Conservation (phyloP, 2,888 invertebrate genomes). For the Hemicrepidius hirtus region DNA sequence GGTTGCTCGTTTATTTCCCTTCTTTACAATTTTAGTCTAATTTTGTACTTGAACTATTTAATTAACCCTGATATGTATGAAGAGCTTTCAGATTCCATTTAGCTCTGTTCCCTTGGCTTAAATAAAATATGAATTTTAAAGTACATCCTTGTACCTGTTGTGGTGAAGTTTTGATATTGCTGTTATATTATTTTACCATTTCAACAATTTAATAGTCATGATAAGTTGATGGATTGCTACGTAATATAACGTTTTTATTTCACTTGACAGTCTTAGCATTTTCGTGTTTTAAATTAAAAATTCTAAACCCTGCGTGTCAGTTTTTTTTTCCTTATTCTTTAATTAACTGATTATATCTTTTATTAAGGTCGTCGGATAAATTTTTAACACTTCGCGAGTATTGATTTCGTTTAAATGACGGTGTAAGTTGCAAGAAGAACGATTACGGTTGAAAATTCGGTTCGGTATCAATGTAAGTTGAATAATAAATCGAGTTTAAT, state of each 20-base stretch:
- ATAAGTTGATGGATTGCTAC: constrained; percentile 18
- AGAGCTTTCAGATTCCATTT: no score
- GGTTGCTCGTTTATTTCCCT: no score
- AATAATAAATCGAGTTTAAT: constrained; percentile 63
- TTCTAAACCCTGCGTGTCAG: constrained; percentile 7
- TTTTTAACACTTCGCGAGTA: constrained; percentile 9
- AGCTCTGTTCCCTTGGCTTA: no score
- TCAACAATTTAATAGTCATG: constrained; percentile 8
- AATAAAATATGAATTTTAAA: no score
- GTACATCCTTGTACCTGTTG: not conserved
- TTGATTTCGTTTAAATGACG: no score
- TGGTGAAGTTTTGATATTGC: not conserved
- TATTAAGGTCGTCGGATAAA: constrained; percentile 13
- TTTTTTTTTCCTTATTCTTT: constrained; percentile 2
- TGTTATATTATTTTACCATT: constrained; percentile 4
- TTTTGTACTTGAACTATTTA: no score
- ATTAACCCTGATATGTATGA: no score
- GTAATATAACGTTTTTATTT: constrained; percentile 7
- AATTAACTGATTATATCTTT: constrained; percentile 12
- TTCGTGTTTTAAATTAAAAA: constrained; percentile 11
- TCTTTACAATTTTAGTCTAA: no score
- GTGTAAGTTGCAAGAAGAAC: not conserved
- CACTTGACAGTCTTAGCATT: not conserved
- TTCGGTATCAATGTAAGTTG: constrained; percentile 43
- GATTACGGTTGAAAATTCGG: not conserved